phyloP scores from a whole-genome alignment of 2,113 vertebrate species.

The Lepisosteus oculatus region DNA sequence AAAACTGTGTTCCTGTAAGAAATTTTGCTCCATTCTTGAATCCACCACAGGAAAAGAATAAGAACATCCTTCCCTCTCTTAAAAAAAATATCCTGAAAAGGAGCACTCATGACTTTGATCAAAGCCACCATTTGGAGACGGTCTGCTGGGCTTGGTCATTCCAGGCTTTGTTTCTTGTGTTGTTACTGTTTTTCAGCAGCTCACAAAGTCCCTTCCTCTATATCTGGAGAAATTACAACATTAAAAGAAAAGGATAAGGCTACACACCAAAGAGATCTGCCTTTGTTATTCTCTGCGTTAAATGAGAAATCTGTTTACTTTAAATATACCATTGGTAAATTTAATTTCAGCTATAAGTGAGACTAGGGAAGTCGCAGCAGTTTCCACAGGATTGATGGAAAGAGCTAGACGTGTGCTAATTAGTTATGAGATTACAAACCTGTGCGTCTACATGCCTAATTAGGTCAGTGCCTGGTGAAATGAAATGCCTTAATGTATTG shows the following conservation, averaged over 20 bases:
- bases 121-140: conserved; percentile 21
- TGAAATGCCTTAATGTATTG: conserved; percentile 53
- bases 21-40: no score
- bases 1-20: no score
- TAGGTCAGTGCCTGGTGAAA: conserved; percentile 60
- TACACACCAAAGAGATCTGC: conserved; percentile 22
- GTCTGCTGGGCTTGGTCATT: conserved; percentile 10
- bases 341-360: conserved; percentile 66
- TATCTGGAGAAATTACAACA: conserved; percentile 40
- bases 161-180: conserved; percentile 29
- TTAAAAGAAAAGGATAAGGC: conserved; percentile 38
- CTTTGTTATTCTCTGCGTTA: conserved; percentile 58
- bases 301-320: conserved; percentile 43
- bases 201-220: conserved; percentile 41
- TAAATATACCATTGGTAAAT: conserved; percentile 54
- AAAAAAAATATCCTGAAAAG: conserved; percentile 10
- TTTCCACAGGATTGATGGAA: conserved; percentile 59
- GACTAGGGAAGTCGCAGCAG: conserved; percentile 59
- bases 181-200: conserved; percentile 23
- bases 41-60: neutral
- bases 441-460: conserved; percentile 59
- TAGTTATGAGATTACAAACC: conserved; percentile 74
- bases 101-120: conserved; percentile 32
- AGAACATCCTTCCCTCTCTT: neutral
- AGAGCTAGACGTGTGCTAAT: conserved; percentile 74